These are phyloP conservation scores for Burhinus oedicnemus DNA, from an alignment of 2,113 vertebrate genomes.

Conservation along the genomic window DNA sequence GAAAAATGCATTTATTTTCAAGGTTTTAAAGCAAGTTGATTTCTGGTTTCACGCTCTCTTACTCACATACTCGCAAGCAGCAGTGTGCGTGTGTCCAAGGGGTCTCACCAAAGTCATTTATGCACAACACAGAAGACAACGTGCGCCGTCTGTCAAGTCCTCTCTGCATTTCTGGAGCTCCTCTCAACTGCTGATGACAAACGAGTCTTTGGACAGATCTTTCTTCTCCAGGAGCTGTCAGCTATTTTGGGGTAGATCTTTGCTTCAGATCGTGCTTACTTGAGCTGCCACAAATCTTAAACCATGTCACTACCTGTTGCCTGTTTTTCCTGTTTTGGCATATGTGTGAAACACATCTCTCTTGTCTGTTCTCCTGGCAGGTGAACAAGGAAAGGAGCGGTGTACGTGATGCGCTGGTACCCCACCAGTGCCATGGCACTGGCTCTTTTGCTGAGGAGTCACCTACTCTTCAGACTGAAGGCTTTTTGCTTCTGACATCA, in stretches of 20 bases:
- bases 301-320: not conserved
- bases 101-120: not conserved
- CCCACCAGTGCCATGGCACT: not conserved
- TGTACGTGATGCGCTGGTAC: fast-evolving
- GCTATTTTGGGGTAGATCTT: not conserved
- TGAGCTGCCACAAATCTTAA: not conserved
- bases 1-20: not conserved
- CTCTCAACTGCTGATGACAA: fast-evolving
- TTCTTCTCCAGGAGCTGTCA: not conserved
- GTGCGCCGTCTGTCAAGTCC: fast-evolving
- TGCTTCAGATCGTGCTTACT: not conserved
- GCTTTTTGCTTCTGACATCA: not conserved
- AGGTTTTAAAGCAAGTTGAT: not conserved
- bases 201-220: not conserved
- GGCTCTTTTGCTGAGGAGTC: not conserved
- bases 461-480: not conserved
- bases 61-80: not conserved
- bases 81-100: fast-evolving
- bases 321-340: not conserved
- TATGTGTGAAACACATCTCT: not conserved
- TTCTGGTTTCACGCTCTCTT: not conserved
- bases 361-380: not conserved
- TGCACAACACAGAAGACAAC: fast-evolving
- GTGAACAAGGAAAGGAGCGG: not conserved
- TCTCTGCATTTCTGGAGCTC: not conserved